phyloP scores from a whole-genome alignment of 2,888 invertebrate genomes.

The Cyclophora punctaria region DNA sequence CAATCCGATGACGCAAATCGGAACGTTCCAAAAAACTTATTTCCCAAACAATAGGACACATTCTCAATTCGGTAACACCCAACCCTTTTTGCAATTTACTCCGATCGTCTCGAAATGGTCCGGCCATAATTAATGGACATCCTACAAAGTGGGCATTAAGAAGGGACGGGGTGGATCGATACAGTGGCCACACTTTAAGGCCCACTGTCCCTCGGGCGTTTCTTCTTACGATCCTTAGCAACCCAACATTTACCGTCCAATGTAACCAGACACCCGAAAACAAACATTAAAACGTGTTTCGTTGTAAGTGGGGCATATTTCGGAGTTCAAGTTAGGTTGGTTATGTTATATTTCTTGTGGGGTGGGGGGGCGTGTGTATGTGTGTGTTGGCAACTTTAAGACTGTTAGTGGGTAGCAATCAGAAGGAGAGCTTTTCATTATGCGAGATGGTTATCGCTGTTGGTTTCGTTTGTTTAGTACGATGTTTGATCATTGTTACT shows the following conservation, averaged over 20 bases:
- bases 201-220: slow-evolving; percentile 39
- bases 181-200: slow-evolving; percentile 56
- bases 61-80: slow-evolving; percentile 14
- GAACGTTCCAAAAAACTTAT: slow-evolving; percentile 12
- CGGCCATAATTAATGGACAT: slow-evolving; percentile 64
- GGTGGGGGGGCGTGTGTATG: slow-evolving; percentile 35
- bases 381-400: slow-evolving; percentile 47
- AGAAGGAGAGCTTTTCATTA: slow-evolving; percentile 69
- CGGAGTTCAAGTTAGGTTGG: slow-evolving; percentile 25
- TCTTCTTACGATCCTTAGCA: slow-evolving; percentile 67
- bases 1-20: too few species aligned
- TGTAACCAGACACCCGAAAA: slow-evolving; percentile 39
- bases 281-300: slow-evolving; percentile 23
- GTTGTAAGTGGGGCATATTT: slow-evolving; percentile 19
- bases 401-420: slow-evolving; percentile 72
- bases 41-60: slow-evolving; percentile 17
- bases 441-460: slow-evolving; percentile 65
- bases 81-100: slow-evolving; percentile 26
- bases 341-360: slow-evolving; percentile 44
- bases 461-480: slow-evolving; percentile 52
- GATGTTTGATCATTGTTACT: slow-evolving; percentile 25
- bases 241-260: slow-evolving; percentile 38
- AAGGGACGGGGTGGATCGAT: slow-evolving; percentile 59
- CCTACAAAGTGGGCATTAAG: slow-evolving; percentile 67
- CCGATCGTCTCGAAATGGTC: slow-evolving; percentile 39